phyloP scores from a whole-genome alignment of 2,797 vertebrate genomes.

The Eidolon dupreanum region DNA sequence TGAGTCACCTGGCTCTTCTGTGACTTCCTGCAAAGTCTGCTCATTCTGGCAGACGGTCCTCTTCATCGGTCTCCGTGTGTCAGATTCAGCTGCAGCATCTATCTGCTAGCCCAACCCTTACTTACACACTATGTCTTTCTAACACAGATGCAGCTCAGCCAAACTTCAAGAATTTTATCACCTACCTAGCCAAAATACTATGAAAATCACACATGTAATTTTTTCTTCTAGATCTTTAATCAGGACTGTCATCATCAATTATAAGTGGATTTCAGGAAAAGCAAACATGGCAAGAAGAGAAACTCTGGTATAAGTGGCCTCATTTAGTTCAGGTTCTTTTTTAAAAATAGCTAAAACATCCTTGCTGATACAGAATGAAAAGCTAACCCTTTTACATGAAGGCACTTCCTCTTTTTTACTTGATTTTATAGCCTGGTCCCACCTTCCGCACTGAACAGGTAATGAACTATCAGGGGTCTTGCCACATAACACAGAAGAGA shows the following conservation, averaged over 20 bases:
- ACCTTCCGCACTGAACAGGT: background rate
- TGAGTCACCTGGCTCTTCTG: background rate
- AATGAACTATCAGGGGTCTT: background rate
- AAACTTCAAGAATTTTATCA: background rate
- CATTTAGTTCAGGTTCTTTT: background rate
- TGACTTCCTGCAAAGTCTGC: background rate
- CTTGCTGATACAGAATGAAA: background rate
- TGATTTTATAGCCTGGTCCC: background rate
- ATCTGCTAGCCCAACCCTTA: background rate
- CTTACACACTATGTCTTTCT: background rate
- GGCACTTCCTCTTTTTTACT: background rate
- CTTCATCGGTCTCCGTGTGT: fast-evolving
- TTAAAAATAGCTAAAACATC: background rate
- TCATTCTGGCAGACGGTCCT: background rate
- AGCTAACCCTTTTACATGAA: background rate
- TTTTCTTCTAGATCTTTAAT: background rate
- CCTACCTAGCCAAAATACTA: background rate
- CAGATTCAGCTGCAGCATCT: background rate
- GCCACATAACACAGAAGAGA: background rate
- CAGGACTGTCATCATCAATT: background rate
- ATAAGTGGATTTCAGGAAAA: background rate
- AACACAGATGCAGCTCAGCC: background rate
- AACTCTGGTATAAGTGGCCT: background rate
- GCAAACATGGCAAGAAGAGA: background rate
- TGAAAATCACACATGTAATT: background rate